These are phyloP conservation scores for Frieseomelitta varia DNA, from an alignment of 1,140 invertebrate genomes.

Conservation along the genomic window DNA sequence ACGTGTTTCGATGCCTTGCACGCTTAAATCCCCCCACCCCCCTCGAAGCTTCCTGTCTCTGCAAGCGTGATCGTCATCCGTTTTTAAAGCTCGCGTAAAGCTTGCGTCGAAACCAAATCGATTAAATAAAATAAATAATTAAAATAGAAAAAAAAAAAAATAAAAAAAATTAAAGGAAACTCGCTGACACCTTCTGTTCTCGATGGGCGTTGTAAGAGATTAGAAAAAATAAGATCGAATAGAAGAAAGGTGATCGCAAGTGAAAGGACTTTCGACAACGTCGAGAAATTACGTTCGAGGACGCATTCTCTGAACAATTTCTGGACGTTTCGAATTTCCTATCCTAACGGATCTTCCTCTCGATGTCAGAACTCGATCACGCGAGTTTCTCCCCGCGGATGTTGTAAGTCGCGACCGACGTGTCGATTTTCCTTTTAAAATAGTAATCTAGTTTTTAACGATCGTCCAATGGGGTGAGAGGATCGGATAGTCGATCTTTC, in stretches of 20 bases:
- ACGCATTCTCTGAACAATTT: background rate
- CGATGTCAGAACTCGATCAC: background rate
- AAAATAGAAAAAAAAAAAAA: too few relatives aligned
- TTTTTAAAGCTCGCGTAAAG: constrained; percentile 2
- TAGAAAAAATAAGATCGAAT: background rate
- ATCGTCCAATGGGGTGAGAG: constrained; percentile 67
- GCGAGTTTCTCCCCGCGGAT: background rate
- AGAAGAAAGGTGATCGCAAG: background rate
- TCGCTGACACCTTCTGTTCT: constrained; percentile 7
- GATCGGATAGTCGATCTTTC: constrained; percentile 64
- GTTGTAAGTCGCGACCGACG: constrained; percentile 24
- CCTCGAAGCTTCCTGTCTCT: constrained; percentile 26
- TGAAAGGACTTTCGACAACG: background rate
- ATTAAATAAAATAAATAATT: background rate
- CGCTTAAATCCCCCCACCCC: constrained; percentile 3
- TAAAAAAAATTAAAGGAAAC: background rate
- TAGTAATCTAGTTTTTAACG: constrained; percentile 66
- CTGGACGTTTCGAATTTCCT: background rate
- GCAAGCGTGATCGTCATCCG: constrained; percentile 19
- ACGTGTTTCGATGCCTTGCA: constrained; percentile 21
- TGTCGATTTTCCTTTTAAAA: constrained; percentile 57
- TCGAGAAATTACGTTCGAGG: background rate
- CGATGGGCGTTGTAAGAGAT: background rate
- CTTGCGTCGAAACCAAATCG: constrained; percentile 7
- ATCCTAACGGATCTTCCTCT: background rate